Percentiles rank a stretch among this genome's conserved stretches.
phyloP scores from a whole-genome alignment of 2,888 invertebrate genomes.

The Meteorus colon region DNA sequence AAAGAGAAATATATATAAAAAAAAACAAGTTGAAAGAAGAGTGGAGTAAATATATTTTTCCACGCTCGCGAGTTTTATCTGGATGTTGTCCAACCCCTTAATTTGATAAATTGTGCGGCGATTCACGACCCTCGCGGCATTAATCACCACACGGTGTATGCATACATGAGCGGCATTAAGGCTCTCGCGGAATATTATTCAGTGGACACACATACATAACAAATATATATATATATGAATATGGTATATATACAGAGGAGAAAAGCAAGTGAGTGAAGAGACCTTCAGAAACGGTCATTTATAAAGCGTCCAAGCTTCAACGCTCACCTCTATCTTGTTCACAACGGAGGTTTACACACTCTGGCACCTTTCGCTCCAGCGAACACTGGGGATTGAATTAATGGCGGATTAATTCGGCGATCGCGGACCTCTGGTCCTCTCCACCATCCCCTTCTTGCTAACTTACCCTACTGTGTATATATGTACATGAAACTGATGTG shows the following conservation, averaged over 20 bases:
- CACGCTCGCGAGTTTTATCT: constrained; percentile 70
- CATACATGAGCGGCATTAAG: constrained; percentile 71
- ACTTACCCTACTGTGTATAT: constrained; percentile 26
- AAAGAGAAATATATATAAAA: constrained; percentile 2
- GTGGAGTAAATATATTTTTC: constrained; percentile 57
- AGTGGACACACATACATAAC: constrained; percentile 13
- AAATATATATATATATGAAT: neutral
- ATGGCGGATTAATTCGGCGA: constrained; percentile 72
- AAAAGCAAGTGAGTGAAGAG: constrained; percentile 33
- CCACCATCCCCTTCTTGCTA: constrained; percentile 19
- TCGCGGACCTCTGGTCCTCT: constrained; percentile 53
- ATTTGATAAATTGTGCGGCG: constrained; percentile 73
- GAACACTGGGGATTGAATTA: constrained; percentile 63
- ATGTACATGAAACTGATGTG: neutral
- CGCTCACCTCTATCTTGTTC: constrained; percentile 64
- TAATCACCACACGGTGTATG: constrained; percentile 71
- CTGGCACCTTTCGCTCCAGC: constrained; percentile 63
- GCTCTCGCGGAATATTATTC: constrained; percentile 43
- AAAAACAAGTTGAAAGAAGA: constrained; percentile 27
- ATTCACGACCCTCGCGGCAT: constrained; percentile 69
- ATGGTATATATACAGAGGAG: constrained; percentile 33
- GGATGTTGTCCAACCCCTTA: constrained; percentile 68
- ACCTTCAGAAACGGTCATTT: constrained; percentile 61
- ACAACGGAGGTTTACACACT: constrained; percentile 69
- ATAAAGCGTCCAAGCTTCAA: constrained; percentile 62